These are phyloP conservation scores for Oreamnos americanus DNA, from an alignment of 2,113 vertebrate genomes.

Conservation along the genomic window DNA sequence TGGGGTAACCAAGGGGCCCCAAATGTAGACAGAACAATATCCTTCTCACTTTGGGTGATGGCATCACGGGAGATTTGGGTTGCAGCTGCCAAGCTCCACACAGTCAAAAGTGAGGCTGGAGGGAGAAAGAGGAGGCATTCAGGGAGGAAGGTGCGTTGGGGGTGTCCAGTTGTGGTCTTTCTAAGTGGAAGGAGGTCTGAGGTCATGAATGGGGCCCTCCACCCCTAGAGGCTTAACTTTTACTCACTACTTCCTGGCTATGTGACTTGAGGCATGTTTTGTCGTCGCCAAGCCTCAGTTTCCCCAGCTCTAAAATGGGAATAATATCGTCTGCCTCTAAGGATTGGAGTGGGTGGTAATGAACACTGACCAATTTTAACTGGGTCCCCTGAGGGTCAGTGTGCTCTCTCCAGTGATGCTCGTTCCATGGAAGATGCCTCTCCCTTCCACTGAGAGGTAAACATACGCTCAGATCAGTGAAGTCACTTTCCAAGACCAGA, in stretches of 20 bases:
- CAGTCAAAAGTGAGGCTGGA: neutral
- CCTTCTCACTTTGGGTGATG: neutral
- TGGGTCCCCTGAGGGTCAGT: neutral
- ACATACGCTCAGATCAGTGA: neutral
- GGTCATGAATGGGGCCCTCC: rapidly evolving
- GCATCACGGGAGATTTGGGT: neutral
- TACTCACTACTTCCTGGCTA: too few species aligned
- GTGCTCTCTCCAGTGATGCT: neutral
- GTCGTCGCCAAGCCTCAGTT: neutral
- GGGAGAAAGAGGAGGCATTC: neutral
- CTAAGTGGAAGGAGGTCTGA: neutral
- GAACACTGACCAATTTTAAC: neutral
- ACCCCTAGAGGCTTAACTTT: neutral
- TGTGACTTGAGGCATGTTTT: neutral
- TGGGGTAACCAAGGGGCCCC: neutral
- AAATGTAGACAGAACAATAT: neutral
- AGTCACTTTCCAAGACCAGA: neutral
- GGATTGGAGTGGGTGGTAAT: neutral
- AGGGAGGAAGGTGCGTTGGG: neutral
- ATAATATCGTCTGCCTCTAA: neutral
- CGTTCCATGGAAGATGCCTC: neutral
- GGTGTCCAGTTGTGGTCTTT: neutral
- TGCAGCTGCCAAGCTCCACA: neutral
- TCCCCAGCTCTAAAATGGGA: neutral
- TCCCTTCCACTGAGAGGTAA: neutral